A percentile compares a stretch with the other conserved stretches of the same genome.
Evolutionary conservation across 2,888 invertebrate genomes (phyloP).

Genomic region (Fragum whitleyi): DNA sequence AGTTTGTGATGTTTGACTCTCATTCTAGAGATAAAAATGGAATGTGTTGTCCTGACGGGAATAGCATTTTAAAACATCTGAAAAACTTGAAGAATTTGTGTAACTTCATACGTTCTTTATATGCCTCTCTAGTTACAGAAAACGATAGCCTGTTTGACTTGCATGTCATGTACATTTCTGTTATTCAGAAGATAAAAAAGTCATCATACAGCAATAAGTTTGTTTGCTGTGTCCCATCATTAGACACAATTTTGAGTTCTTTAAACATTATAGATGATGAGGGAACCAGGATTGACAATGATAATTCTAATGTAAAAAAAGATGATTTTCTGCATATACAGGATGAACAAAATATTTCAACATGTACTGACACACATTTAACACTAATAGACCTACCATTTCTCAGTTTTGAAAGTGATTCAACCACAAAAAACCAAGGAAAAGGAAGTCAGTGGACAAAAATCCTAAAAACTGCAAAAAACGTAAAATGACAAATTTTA

Average conservation of each 20-base stretch:
- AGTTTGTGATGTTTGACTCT: constrained; percentile 34
- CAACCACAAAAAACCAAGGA: too few relatives aligned
- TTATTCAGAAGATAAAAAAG: not conserved
- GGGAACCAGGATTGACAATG: too few relatives aligned
- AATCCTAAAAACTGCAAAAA: not conserved
- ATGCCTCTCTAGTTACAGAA: not conserved
- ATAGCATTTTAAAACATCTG: not conserved
- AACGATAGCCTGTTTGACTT: not conserved
- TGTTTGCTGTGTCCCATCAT: too few relatives aligned
- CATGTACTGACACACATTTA: not conserved
- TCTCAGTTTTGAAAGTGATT: not conserved
- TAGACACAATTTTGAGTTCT: too few relatives aligned
- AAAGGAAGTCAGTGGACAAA: not conserved
- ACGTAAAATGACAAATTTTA: not conserved
- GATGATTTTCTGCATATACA: too few relatives aligned
- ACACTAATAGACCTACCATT: not conserved
- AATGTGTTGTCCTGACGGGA: constrained; percentile 7
- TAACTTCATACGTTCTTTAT: not conserved
- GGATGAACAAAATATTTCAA: not conserved
- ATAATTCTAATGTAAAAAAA: too few relatives aligned
- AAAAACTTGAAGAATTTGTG: not conserved
- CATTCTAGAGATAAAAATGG: constrained; percentile 34
- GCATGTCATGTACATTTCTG: not conserved
- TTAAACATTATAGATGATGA: too few relatives aligned
- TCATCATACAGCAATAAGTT: too few relatives aligned